These are phyloP conservation scores for Zaprionus ornatus DNA, from an alignment of 1,140 invertebrate species.

Conservation along the genomic window DNA sequence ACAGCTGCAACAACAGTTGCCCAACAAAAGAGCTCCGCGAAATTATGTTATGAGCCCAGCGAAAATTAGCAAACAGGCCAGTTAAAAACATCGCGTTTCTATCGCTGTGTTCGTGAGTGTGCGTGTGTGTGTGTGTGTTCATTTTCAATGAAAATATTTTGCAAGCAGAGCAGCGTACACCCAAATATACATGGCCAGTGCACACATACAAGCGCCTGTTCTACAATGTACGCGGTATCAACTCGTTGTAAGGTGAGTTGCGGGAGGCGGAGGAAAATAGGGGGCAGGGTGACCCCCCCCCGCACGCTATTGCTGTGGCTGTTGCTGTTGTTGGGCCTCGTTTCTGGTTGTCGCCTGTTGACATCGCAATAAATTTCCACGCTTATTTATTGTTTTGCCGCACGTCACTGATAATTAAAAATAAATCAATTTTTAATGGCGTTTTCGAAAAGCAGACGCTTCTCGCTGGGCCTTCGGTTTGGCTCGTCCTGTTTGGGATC, in stretches of 20 bases:
- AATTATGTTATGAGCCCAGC: slow-evolving; percentile 63
- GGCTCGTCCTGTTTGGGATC: slow-evolving; percentile 29
- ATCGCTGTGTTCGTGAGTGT: neutral
- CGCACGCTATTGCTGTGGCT: slow-evolving; percentile 40
- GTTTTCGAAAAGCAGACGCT: slow-evolving; percentile 36
- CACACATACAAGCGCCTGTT: neutral
- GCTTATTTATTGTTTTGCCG: slow-evolving; percentile 81
- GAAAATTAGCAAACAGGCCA: slow-evolving; percentile 67
- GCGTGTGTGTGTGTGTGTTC: slow-evolving; percentile 16
- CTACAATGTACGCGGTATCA: neutral
- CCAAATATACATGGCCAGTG: slow-evolving; percentile 9
- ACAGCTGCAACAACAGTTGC: slow-evolving; percentile 58
- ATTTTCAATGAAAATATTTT: slow-evolving; percentile 63
- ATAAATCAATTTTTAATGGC: slow-evolving; percentile 82
- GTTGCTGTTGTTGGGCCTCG: slow-evolving; percentile 42
- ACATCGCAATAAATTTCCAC: slow-evolving; percentile 77
- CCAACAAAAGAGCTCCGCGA: slow-evolving; percentile 22
- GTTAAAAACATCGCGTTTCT: slow-evolving; percentile 59
- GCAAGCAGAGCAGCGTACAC: neutral
- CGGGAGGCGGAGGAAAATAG: neutral
- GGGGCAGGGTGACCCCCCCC: slow-evolving; percentile 12
- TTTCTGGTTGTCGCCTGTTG: slow-evolving; percentile 64
- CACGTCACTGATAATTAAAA: slow-evolving; percentile 82
- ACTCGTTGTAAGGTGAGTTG: neutral
- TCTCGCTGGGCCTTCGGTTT: neutral